Conservation (phyloP, 2,888 invertebrate species). For the Melieria omissa region DNA sequence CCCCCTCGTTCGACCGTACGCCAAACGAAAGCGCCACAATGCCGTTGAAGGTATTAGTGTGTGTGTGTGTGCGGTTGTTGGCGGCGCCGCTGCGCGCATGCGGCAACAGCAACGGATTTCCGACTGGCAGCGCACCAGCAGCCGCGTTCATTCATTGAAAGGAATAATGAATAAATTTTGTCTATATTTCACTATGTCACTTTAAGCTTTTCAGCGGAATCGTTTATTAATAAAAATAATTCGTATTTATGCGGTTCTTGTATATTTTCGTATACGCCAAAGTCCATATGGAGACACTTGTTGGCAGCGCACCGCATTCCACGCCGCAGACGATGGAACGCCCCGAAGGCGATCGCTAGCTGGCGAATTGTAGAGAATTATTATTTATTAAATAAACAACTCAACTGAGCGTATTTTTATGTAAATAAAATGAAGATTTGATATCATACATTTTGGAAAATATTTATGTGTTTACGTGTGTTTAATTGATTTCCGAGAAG, state of each 20-base stretch:
- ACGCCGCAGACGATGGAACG: too few species aligned
- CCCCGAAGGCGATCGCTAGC: too few species aligned
- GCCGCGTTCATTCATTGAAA: background rate
- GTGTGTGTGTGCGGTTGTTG: too few species aligned
- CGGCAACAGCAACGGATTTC: constrained; percentile 10
- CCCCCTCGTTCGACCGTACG: background rate
- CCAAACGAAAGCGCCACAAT: background rate
- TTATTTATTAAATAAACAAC: too few species aligned
- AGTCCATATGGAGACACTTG: background rate
- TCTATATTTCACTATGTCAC: background rate
- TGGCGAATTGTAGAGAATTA: too few species aligned
- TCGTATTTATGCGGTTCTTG: background rate
- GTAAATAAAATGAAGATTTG: too few species aligned
- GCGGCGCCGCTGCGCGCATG: background rate
- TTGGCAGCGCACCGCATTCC: too few species aligned
- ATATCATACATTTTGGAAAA: too few species aligned
- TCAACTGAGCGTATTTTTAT: too few species aligned
- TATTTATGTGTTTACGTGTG: too few species aligned
- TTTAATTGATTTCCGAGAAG: too few species aligned
- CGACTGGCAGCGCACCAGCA: background rate
- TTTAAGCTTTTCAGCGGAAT: constrained; percentile 23
- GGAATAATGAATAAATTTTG: background rate
- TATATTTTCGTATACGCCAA: too few species aligned
- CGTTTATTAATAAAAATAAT: constrained; percentile 16
- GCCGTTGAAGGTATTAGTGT: background rate